A percentile compares a stretch with the other conserved stretches of the same genome.
phyloP scores from a whole-genome alignment of 2,797 vertebrate genomes.

The Nyctalus aviator region DNA sequence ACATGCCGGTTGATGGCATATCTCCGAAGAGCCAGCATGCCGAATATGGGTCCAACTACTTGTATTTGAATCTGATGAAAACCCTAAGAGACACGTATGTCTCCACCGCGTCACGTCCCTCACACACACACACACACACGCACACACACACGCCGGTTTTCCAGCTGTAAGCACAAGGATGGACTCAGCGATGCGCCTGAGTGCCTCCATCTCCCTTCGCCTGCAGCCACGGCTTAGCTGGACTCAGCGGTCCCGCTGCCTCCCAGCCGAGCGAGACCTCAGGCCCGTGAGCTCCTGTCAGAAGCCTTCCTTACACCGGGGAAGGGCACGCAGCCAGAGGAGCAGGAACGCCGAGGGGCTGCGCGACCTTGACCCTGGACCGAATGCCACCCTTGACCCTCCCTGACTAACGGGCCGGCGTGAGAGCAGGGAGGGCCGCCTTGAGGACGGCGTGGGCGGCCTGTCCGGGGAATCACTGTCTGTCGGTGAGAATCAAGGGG shows the following conservation, averaged over 20 bases:
- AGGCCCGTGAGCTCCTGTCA: background rate
- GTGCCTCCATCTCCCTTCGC: no score
- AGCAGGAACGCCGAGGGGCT: background rate
- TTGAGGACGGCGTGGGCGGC: background rate
- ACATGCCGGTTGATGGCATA: background rate
- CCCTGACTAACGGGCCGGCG: background rate
- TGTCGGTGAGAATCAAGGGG: background rate
- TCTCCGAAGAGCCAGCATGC: background rate
- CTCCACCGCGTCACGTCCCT: background rate
- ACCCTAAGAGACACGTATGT: no score
- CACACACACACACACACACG: no score
- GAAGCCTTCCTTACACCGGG: background rate
- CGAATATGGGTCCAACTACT: no score
- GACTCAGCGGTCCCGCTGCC: background rate
- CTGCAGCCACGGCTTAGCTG: background rate
- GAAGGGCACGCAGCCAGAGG: background rate
- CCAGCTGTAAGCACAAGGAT: background rate
- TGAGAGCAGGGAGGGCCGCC: background rate
- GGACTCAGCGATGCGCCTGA: background rate
- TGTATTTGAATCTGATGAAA: background rate
- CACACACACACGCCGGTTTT: background rate
- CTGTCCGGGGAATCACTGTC: background rate
- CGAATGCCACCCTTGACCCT: background rate
- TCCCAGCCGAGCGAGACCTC: background rate
- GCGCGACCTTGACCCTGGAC: background rate